Evolutionary conservation across 2,888 invertebrate species (phyloP), one percentile per base, ranked within the genome.

Genomic region (Ochropacha duplaris): DNA sequence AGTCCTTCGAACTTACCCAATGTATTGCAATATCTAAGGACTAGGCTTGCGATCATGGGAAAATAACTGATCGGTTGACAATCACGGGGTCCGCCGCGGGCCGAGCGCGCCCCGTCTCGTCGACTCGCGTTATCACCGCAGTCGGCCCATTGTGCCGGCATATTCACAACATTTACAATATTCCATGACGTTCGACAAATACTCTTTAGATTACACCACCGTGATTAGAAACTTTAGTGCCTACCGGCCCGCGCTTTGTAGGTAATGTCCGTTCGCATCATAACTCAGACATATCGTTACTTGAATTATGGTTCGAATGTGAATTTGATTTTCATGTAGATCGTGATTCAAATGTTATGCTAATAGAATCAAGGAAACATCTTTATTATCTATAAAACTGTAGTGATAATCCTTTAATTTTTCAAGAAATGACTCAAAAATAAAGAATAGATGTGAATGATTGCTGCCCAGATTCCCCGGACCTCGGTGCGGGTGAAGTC

Each of bases 41-140:
- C 62, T 67, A 74, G 73, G 75, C 76, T 78, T 74, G 69, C 79
- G 81, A 87, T 88, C 87, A 89, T 88, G 87, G 87, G 88, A 88
- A 89, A 81, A 79, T 85, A 75, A 73, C 77, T 67, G 86, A 88
- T 88, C 81, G 73, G 56, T 62, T 67, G 74, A 79, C 81, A 79
- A 86, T 86, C 87, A 68, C 59, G 59, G 52, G 49, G 67, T 60
- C 65, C 68, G 62, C 64, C 67, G 61, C 64, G 66, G 62, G 65
- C 69, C 68, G 68, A 64, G 73, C 65, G 64, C 52, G 63, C 60
- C 69, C 63, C 65, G 61, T 61, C 64, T 71, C 57, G 71, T 73
- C 64, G 75, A 69, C 65, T 56, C 68, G 67, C 68, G 79, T 86
- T 87, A 87, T 88, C 87, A 80, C 69, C 57, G 60, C 69, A 66